Evolutionary conservation across 2,888 invertebrate species (phyloP).

Genomic region (Hyposoter didymator): DNA sequence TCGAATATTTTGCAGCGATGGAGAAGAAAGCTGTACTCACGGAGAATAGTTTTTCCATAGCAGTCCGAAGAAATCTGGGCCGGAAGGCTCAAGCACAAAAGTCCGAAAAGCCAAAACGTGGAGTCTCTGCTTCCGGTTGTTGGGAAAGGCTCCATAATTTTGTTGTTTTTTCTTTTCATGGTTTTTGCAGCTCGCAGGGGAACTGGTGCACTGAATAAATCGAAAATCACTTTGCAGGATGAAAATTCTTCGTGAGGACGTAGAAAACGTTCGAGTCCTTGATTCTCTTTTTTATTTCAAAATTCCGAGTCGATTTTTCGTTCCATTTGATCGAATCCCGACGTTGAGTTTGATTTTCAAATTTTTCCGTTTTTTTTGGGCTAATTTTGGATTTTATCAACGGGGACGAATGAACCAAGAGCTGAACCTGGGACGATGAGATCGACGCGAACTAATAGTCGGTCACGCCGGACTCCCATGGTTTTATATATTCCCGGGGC

Average conservation of each 20-base stretch:
- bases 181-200: background rate
- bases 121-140: constrained; percentile 12
- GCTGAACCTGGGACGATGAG: constrained; percentile 56
- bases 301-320: background rate
- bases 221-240: background rate
- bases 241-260: constrained; percentile 2
- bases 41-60: constrained; percentile 77
- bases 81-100: constrained; percentile 72
- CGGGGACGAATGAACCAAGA: constrained; percentile 40
- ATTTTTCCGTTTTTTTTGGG: background rate
- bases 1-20: background rate
- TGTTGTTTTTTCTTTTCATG: background rate
- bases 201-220: constrained; percentile 26
- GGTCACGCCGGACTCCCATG: constrained; percentile 69
- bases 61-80: constrained; percentile 75
- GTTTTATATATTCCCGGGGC: constrained; percentile 75
- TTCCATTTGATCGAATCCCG: background rate
- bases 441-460: constrained; percentile 74
- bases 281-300: background rate
- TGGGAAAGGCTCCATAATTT: constrained; percentile 40
- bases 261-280: background rate
- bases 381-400: constrained; percentile 1
- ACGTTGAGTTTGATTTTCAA: background rate
- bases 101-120: constrained; percentile 5
- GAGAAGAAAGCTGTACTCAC: constrained; percentile 74